Conservation (phyloP, 2,113 vertebrate species). For the Corynorhinus townsendii region DNA sequence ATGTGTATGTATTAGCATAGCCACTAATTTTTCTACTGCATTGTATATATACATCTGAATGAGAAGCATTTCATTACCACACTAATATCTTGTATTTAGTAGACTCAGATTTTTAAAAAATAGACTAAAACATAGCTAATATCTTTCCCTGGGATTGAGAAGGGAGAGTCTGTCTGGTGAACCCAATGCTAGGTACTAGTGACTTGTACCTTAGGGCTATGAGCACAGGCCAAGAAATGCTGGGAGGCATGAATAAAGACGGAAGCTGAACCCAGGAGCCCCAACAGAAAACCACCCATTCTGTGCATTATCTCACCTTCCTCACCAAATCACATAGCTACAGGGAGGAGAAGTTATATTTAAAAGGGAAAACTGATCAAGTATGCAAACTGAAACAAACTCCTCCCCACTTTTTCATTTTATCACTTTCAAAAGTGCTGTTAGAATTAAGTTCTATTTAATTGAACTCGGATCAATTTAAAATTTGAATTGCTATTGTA, state of each 20-base stretch:
- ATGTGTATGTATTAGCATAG: conserved; percentile 10
- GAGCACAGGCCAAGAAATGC: not conserved
- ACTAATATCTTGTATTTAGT: not conserved
- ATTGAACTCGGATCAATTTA: not conserved
- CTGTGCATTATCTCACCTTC: not conserved
- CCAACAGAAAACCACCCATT: not conserved
- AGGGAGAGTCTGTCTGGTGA: not conserved
- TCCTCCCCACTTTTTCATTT: not conserved
- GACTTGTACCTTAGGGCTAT: not conserved
- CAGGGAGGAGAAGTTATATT: not conserved
- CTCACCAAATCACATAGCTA: not conserved
- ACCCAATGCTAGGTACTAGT: not conserved
- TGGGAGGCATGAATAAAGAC: not conserved
- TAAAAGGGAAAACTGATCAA: not conserved
- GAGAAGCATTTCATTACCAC: not conserved
- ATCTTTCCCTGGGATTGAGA: not conserved
- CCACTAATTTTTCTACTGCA: not conserved
- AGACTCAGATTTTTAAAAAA: not conserved
- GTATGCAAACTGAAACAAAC: not conserved
- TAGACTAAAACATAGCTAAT: not conserved
- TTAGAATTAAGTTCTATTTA: not conserved
- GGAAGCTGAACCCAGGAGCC: not conserved
- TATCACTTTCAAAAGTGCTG: not conserved
- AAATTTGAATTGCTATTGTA: not conserved
- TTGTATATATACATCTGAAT: not conserved